Evolutionary conservation across 35 echinoderm and acorn worm genomes (phyloP).

Genomic region (Amphiura filiformis): DNA sequence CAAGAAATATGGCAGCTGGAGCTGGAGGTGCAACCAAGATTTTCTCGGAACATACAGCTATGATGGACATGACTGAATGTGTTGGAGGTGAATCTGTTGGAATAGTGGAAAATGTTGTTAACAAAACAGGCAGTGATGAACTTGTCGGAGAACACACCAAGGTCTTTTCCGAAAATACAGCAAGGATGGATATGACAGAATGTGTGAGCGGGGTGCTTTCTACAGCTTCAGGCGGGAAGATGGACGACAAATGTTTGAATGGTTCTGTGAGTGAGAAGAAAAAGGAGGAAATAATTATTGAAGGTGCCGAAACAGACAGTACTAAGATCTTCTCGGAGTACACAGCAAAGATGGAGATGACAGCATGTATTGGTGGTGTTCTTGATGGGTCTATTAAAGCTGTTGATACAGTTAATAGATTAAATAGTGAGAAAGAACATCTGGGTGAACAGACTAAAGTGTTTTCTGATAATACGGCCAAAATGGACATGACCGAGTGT

Average conservation of each 20-base stretch:
- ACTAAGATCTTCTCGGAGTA: too few relatives aligned
- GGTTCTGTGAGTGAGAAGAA: too few relatives aligned
- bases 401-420: neutral
- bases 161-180: conserved; percentile 23
- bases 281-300: too few relatives aligned
- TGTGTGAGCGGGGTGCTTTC: conserved; percentile 12
- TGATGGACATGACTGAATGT: conserved; percentile 57
- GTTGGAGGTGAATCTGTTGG: neutral
- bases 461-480: conserved; percentile 31
- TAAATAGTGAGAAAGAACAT: neutral
- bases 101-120: neutral
- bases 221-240: too few relatives aligned
- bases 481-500: conserved; percentile 54
- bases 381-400: too few relatives aligned
- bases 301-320: too few relatives aligned
- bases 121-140: neutral
- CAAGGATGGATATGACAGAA: conserved; percentile 52
- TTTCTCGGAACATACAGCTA: conserved; percentile 24
- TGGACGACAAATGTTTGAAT: too few relatives aligned
- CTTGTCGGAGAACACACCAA: neutral
- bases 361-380: too few relatives aligned
- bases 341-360: neutral
- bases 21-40: neutral
- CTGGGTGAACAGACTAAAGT: conserved; percentile 29
- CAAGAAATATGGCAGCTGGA: neutral